A percentile compares a stretch with the other conserved stretches of the same genome.
These are phyloP conservation scores for Plectrocnemia conspersa DNA, from an alignment of 1,140 invertebrate species.

Conservation along the genomic window DNA sequence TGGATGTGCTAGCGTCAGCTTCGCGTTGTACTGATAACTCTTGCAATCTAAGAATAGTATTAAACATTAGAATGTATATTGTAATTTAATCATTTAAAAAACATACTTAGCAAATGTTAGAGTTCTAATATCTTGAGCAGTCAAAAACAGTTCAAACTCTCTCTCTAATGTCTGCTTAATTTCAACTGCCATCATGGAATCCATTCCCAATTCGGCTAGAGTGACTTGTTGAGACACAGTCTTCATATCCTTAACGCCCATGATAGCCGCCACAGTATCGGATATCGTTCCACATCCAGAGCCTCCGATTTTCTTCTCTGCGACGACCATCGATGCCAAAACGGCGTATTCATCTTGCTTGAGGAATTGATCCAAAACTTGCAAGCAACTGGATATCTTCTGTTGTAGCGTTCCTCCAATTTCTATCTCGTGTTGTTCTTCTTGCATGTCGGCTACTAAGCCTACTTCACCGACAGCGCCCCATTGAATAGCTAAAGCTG, in stretches of 20 bases:
- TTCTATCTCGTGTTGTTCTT: constrained; percentile 69
- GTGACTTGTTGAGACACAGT: constrained; percentile 53
- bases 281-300: constrained; percentile 57
- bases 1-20: constrained; percentile 45
- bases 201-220: constrained; percentile 82
- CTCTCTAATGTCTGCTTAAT: constrained; percentile 81
- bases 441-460: constrained; percentile 75
- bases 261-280: constrained; percentile 60
- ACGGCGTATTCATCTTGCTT: constrained; percentile 55
- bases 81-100: not conserved
- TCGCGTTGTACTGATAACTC: constrained; percentile 59
- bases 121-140: constrained; percentile 72
- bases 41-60: constrained; percentile 41
- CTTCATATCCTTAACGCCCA: constrained; percentile 53
- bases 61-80: too few relatives aligned
- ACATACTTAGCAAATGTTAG: constrained; percentile 52
- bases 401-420: constrained; percentile 81
- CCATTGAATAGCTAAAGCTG: constrained; percentile 67
- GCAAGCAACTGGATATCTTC: constrained; percentile 72
- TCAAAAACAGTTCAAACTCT: constrained; percentile 73
- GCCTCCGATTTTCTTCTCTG: constrained; percentile 60
- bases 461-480: constrained; percentile 68
- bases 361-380: constrained; percentile 64
- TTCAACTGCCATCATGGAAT: constrained; percentile 86
- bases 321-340: constrained; percentile 74